Evolutionary conservation across 2,113 vertebrate species (phyloP), one percentile per base, ranked within the genome.

Genomic region (Chloropsis cyanopogon): DNA sequence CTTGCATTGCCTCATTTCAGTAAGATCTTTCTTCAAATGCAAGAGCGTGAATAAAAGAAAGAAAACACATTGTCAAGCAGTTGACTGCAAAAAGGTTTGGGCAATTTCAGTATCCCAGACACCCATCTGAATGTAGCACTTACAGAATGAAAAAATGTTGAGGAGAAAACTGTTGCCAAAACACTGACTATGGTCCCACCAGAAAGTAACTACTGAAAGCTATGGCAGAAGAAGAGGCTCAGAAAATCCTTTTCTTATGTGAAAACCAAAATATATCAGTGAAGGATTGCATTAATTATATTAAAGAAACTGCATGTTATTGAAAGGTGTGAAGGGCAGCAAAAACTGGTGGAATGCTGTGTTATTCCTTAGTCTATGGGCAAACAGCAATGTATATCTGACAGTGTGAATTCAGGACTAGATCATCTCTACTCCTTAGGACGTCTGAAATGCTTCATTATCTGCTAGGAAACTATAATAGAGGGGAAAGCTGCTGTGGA

Each of bases 241-340:
- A 0, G 17, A 70, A 88, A 88, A 57, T 10, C 5, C 21, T 18
- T 23, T 63, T 61, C 6, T 47, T 49, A 18, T 29, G 19, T 26
- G 59, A 68, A 17, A 80, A 9, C 2, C 33, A 73, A 77, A 93
- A 35, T 21, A 73, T 7, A 60, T 87, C 60, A 60, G 6, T 12
- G 19, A 54, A 83, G 33, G 44, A 22, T 39, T 54, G 18, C 6
- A 7, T 29, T 21, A 29, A 54, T 16, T 13, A 42, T 47, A 77
- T 4, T 7, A 26, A 42, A 56, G 35, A 28, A 77, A 35, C 4
- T 1, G 0, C 12, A 29, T 5, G 7, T 6, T 52, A 49, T 3
- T 42, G 11, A 50, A 86, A 46, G 11, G 17, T 7, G 11, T 2
- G 5, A 37, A 31, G 19, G 29, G 11, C 44, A 63, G 33, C 21